These are phyloP conservation scores for Strigops habroptila DNA, from an alignment of 2,113 vertebrate genomes.

Conservation along the genomic window DNA sequence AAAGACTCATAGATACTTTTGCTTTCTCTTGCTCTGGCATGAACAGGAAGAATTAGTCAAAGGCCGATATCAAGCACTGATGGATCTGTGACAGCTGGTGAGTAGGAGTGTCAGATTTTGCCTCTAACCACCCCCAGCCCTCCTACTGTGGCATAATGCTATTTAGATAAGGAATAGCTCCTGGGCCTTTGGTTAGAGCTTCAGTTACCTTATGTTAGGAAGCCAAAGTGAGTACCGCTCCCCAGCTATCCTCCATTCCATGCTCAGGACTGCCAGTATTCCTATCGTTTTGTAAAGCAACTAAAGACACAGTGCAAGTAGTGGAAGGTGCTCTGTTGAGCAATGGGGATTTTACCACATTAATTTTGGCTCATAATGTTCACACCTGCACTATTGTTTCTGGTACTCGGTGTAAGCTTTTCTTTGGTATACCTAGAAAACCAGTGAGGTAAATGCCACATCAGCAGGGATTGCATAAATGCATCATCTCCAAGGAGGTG, in stretches of 20 bases:
- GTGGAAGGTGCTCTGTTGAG: not conserved
- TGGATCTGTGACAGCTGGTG: not conserved
- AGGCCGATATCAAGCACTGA: not conserved
- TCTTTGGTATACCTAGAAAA: not conserved
- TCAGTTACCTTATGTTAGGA: not conserved
- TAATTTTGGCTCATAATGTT: not conserved
- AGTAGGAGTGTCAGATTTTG: not conserved
- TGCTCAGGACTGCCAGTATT: not conserved
- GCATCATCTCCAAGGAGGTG: not conserved
- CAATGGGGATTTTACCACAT: not conserved
- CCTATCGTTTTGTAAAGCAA: not conserved
- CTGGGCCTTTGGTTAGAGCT: not conserved
- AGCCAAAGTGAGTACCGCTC: not conserved
- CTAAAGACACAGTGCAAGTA: not conserved
- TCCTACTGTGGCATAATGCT: not conserved
- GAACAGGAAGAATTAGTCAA: not conserved
- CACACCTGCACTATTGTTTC: not conserved
- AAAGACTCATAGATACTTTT: not conserved
- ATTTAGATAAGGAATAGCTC: not conserved
- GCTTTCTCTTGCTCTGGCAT: not conserved
- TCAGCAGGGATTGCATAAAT: not conserved
- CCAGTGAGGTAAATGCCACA: not conserved
- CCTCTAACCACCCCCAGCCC: not conserved
- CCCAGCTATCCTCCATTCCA: not conserved
- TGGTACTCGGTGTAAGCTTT: not conserved